phyloP scores from a whole-genome alignment of 2,113 vertebrate species.

The Calonectris borealis region DNA sequence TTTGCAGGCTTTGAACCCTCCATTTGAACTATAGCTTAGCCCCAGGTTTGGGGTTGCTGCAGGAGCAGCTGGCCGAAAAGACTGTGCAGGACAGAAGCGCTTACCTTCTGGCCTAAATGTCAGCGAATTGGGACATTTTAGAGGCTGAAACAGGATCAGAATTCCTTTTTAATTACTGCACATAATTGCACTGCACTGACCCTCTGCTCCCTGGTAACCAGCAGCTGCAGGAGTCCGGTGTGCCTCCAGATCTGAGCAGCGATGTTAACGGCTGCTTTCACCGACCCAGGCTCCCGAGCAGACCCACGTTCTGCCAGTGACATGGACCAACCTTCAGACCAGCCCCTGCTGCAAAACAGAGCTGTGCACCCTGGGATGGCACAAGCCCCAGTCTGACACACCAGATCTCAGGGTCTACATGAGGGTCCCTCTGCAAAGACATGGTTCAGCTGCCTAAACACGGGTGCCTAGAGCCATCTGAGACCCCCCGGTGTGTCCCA shows the following conservation, averaged over 20 bases:
- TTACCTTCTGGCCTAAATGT: neutral
- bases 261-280: neutral
- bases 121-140: neutral
- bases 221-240: neutral
- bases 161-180: neutral
- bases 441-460: neutral
- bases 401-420: neutral
- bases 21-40: neutral
- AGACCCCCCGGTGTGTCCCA: neutral
- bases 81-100: neutral
- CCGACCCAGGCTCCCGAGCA: accelerated
- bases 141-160: neutral
- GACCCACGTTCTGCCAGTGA: neutral
- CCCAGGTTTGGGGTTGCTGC: neutral
- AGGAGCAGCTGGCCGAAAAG: neutral
- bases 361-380: too few relatives aligned
- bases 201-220: neutral
- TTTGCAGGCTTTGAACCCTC: neutral
- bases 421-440: neutral
- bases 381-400: neutral
- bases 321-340: neutral
- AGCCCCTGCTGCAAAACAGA: neutral
- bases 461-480: neutral
- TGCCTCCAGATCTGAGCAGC: neutral
- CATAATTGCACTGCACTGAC: neutral